Percentiles rank a stretch among this genome's conserved stretches.
Conservation (phyloP, 37 sponge, comb jelly and placozoan genomes). For the Corticium candelabrum region DNA sequence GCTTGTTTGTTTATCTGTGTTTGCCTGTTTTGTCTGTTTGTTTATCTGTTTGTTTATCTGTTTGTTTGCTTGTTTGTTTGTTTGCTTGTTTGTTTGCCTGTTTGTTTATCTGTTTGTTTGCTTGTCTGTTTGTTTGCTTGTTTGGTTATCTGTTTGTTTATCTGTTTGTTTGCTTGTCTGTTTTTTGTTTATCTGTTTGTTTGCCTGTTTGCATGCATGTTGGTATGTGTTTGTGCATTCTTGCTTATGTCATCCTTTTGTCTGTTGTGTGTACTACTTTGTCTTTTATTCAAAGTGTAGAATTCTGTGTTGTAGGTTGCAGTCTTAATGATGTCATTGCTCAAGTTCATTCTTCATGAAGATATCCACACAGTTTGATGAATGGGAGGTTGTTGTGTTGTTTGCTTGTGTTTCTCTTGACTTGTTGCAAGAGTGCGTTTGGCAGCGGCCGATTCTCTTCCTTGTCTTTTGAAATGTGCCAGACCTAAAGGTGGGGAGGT, state of each 20-base stretch:
- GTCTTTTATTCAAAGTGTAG: background rate
- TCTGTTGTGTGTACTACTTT: background rate
- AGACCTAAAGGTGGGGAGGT: slow-evolving; percentile 58
- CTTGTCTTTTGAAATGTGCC: slow-evolving; percentile 80
- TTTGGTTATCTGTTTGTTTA: no score
- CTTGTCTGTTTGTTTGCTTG: no score
- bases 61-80: no score
- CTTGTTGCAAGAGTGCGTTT: slow-evolving; percentile 25
- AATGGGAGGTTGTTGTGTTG: background rate
- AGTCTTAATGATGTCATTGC: slow-evolving; percentile 85
- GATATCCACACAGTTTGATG: slow-evolving; percentile 13
- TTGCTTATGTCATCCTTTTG: background rate
- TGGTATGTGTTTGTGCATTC: no score
- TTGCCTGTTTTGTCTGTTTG: no score
- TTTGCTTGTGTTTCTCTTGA: background rate
- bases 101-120: no score
- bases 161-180: no score
- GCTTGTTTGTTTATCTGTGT: no score
- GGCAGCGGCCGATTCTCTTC: slow-evolving; percentile 92
- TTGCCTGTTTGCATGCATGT: no score
- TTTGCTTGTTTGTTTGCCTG: no score
- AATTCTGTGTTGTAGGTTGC: slow-evolving; percentile 31
- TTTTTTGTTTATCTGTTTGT: no score
- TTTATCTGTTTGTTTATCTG: no score
- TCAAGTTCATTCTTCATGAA: slow-evolving; percentile 93